Evolutionary conservation across 2,888 invertebrate genomes (phyloP).

Genomic region (Teleogryllus oceanicus): DNA sequence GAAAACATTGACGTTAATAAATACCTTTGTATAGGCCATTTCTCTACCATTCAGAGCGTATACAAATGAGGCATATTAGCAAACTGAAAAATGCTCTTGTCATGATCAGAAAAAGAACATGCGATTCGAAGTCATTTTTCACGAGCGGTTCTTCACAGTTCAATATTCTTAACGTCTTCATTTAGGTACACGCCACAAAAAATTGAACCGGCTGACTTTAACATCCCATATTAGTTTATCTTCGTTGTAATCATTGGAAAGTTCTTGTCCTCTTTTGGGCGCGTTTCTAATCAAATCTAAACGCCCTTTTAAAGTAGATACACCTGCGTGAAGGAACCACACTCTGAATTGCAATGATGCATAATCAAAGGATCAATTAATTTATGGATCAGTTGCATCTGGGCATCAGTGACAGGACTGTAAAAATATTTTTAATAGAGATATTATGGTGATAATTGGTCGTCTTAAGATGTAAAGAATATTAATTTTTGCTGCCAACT

Average conservation of each 20-base stretch:
- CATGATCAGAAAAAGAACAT: constrained; percentile 2
- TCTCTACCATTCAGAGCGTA: neutral
- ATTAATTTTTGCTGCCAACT: too few species aligned
- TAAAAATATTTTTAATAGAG: too few species aligned
- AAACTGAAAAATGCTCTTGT: constrained; percentile 5
- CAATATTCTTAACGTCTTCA: neutral
- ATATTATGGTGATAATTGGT: too few species aligned
- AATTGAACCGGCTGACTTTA: neutral
- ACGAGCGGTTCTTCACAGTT: constrained; percentile 6
- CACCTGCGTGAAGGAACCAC: too few species aligned
- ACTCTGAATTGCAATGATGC: too few species aligned
- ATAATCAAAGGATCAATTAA: too few species aligned
- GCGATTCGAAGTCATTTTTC: neutral
- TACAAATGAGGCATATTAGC: neutral
- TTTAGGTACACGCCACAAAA: neutral
- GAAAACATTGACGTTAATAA: neutral
- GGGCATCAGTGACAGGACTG: too few species aligned
- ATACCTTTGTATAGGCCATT: neutral
- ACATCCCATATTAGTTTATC: neutral
- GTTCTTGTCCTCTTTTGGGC: neutral
- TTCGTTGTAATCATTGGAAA: neutral
- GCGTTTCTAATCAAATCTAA: neutral
- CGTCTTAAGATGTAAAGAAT: too few species aligned
- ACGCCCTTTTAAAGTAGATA: too few species aligned
- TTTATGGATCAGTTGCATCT: too few species aligned